phyloP scores from a whole-genome alignment of 2,797 vertebrate genomes.

The Coregonus ussuriensis region DNA sequence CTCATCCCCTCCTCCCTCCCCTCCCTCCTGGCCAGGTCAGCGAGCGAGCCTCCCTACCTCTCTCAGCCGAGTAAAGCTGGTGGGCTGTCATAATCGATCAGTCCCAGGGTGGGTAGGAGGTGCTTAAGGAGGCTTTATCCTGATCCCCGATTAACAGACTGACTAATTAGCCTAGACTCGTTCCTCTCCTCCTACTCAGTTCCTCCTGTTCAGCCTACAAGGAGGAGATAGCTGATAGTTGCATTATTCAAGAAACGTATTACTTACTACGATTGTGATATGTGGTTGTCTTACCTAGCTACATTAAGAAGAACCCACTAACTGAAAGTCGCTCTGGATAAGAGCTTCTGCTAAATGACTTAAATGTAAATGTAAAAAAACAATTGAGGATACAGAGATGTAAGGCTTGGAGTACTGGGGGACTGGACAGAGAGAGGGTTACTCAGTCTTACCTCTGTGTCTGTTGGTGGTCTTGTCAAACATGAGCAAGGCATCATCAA shows the following conservation, averaged over 20 bases:
- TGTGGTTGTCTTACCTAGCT: too few relatives aligned
- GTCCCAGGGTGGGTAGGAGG: conserved; percentile 72
- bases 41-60: conserved; percentile 55
- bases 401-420: too few relatives aligned
- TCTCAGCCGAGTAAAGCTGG: conserved; percentile 70
- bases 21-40: conserved; percentile 49
- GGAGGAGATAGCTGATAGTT: conserved; percentile 20
- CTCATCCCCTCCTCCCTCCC: conserved; percentile 57
- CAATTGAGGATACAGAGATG: not conserved
- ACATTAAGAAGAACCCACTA: too few relatives aligned
- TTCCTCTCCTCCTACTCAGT: conserved; percentile 66
- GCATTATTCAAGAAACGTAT: too few relatives aligned
- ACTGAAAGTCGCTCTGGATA: too few relatives aligned
- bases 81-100: conserved; percentile 82
- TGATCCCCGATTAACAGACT: conserved; percentile 78
- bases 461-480: conserved; percentile 99
- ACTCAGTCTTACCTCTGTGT: conserved; percentile 87
- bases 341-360: too few relatives aligned
- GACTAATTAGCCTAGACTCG: conserved; percentile 79
- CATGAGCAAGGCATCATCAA: conserved; percentile 99
- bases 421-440: conserved; percentile 8
- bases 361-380: too few relatives aligned
- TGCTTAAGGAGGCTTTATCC: conserved; percentile 79
- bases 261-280: too few relatives aligned
- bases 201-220: conserved; percentile 52